phyloP scores from a whole-genome alignment of 2,113 vertebrate genomes.

The Formicarius rufipectus region DNA sequence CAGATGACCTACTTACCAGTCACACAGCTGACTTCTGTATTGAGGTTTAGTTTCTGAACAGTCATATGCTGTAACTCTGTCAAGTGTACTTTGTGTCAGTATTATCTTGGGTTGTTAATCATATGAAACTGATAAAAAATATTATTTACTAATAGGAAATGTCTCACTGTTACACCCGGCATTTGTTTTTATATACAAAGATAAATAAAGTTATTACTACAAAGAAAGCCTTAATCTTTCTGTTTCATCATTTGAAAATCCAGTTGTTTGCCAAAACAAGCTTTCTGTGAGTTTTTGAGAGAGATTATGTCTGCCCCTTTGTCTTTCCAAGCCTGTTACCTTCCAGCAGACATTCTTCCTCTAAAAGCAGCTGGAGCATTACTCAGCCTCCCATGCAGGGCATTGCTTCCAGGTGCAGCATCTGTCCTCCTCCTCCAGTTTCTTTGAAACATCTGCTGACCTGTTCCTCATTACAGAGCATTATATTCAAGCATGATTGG shows the following conservation, averaged over 20 bases:
- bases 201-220: not conserved
- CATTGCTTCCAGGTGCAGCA: not conserved
- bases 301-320: not conserved
- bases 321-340: not conserved
- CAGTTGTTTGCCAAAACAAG: not conserved
- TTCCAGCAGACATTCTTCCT: not conserved
- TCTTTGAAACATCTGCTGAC: not conserved
- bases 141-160: not conserved
- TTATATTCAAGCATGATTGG: not conserved
- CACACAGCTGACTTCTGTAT: not conserved
- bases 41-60: not conserved
- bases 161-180: not conserved
- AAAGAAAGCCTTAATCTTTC: not conserved
- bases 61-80: not conserved
- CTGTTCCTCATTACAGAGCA: not conserved
- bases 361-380: rapidly evolving
- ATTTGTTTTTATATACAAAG: not conserved
- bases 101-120: not conserved
- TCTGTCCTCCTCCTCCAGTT: not conserved
- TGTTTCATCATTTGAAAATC: not conserved
- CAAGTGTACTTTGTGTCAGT: not conserved
- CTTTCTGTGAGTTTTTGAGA: not conserved
- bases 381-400: not conserved
- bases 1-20: slow-evolving; percentile 30
- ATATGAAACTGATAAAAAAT: not conserved